These are phyloP conservation scores for Siniperca undulata DNA, from an alignment of 2,797 vertebrate species.

Conservation along the genomic window DNA sequence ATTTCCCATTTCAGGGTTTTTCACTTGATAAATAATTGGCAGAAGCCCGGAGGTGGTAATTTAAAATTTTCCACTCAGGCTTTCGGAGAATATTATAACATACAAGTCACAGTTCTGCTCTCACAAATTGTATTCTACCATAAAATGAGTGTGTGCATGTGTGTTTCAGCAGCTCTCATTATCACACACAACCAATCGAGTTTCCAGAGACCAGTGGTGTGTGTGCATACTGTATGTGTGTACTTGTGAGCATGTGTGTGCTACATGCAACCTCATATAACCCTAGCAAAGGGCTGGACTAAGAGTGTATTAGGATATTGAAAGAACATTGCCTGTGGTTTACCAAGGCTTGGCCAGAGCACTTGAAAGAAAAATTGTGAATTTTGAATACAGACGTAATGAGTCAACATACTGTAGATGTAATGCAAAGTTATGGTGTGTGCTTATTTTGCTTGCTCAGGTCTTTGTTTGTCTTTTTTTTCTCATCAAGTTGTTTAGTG, in stretches of 20 bases:
- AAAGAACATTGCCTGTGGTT: constrained; percentile 69
- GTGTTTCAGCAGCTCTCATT: constrained; percentile 20
- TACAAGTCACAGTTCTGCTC: constrained; percentile 20
- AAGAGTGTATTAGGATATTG: constrained; percentile 48
- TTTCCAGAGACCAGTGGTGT: constrained; percentile 43
- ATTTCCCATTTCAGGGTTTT: constrained; percentile 31
- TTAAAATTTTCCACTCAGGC: constrained; percentile 43
- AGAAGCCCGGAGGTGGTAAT: constrained; percentile 12
- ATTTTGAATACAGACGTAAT: constrained; percentile 41
- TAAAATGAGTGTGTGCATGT: constrained; percentile 15
- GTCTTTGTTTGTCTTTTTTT: constrained; percentile 13
- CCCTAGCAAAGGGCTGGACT: constrained; percentile 37
- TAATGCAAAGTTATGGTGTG: not conserved
- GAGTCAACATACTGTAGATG: constrained; percentile 11
- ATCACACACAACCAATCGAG: constrained; percentile 29
- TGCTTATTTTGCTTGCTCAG: constrained; percentile 14
- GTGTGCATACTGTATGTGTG: constrained; percentile 13
- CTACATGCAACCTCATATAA: constrained; percentile 59
- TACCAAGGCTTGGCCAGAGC: constrained; percentile 44
- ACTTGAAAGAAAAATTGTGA: constrained; percentile 30
- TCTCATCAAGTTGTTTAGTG: not conserved
- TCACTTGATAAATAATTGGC: constrained; percentile 43
- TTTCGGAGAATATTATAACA: constrained; percentile 10
- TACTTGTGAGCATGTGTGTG: not conserved
- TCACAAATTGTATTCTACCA: constrained; percentile 32